These are phyloP conservation scores for Harpegnathos saltator DNA, from an alignment of 1,140 invertebrate species.

Conservation along the genomic window DNA sequence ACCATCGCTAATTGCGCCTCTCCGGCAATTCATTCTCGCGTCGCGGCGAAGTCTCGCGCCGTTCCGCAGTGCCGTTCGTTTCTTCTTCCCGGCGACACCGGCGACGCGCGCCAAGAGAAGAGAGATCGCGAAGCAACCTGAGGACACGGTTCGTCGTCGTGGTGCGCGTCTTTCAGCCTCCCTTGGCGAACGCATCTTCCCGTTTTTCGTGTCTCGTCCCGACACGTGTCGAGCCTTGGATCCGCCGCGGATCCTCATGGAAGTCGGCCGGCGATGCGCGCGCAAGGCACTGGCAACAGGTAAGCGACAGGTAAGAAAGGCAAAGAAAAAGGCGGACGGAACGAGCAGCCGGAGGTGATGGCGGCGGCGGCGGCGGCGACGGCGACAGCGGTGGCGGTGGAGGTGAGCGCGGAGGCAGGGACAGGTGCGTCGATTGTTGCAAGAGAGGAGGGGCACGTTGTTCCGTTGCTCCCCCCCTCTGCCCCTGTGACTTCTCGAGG, in stretches of 20 bases:
- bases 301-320: slow-evolving; percentile 69
- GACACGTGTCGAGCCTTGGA: slow-evolving; percentile 24
- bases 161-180: too few relatives aligned
- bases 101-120: too few relatives aligned
- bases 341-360: not conserved
- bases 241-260: not conserved
- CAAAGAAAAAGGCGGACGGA: slow-evolving; percentile 8
- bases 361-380: not conserved
- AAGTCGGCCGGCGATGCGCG: slow-evolving; percentile 55
- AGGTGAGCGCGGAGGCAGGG: slow-evolving; percentile 32
- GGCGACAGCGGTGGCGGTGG: not conserved
- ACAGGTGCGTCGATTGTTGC: slow-evolving; percentile 41
- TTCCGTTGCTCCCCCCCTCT: too few relatives aligned
- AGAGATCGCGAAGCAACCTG: too few relatives aligned
- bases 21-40: too few relatives aligned
- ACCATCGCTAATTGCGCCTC: too few relatives aligned
- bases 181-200: too few relatives aligned
- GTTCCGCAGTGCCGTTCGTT: too few relatives aligned
- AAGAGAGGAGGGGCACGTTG: not conserved
- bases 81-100: too few relatives aligned
- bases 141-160: too few relatives aligned
- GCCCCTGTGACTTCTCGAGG: slow-evolving; percentile 64
- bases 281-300: slow-evolving; percentile 80
- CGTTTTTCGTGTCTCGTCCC: not conserved
- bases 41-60: too few relatives aligned